phyloP scores from a whole-genome alignment of 2,888 invertebrate species.

The Ptilodon capucinus region DNA sequence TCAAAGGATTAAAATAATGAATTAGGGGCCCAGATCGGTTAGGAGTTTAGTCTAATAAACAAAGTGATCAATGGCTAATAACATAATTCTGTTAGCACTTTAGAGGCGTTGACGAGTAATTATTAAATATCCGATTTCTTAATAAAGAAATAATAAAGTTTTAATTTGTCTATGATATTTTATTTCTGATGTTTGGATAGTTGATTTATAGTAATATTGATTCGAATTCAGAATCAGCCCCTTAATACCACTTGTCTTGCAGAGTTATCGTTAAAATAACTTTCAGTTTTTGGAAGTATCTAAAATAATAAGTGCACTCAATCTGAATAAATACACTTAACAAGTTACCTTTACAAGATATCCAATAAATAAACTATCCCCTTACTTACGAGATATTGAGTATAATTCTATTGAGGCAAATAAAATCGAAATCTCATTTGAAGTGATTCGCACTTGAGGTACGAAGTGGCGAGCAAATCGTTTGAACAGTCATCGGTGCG shows the following conservation, averaged over 20 bases:
- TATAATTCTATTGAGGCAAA: conserved; percentile 9
- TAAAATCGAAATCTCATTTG: conserved; percentile 25
- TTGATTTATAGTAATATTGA: too few relatives aligned
- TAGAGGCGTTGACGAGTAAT: conserved; percentile 1
- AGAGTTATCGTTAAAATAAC: too few relatives aligned
- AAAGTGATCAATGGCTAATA: conserved; percentile 16
- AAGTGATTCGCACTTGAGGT: conserved; percentile 26
- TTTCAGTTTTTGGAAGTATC: too few relatives aligned
- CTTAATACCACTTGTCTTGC: too few relatives aligned
- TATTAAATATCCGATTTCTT: neutral
- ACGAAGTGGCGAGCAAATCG: conserved; percentile 35
- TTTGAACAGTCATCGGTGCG: conserved; percentile 83
- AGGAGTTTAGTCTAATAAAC: conserved; percentile 21
- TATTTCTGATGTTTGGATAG: too few relatives aligned
- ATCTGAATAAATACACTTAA: too few relatives aligned
- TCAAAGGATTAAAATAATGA: conserved; percentile 32
- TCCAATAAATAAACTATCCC: conserved; percentile 13
- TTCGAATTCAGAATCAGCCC: too few relatives aligned
- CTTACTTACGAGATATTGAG: too few relatives aligned
- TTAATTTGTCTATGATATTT: too few relatives aligned
- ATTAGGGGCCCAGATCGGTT: conserved; percentile 12
- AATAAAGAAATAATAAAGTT: too few relatives aligned
- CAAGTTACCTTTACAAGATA: neutral
- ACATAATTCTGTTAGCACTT: conserved; percentile 11
- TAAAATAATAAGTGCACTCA: too few relatives aligned